Base-by-base conservation (phyloP, 2,797 vertebrate genomes). In the Rhinichthys osculus region DNA sequence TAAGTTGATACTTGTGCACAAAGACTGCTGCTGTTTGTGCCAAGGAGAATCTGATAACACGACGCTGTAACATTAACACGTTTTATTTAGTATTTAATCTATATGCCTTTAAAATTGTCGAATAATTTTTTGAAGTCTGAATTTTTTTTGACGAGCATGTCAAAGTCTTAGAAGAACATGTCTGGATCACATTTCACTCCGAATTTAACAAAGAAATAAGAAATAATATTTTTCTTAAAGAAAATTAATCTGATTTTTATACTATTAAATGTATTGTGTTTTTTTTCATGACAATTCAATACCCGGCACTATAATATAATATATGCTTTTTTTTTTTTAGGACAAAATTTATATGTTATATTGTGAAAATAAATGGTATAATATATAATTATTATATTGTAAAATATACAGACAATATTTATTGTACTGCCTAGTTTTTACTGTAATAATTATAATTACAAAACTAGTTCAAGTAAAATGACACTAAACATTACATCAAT, bases 1-100 rank as follows among this genome's bases (percentile, higher is more conserved):
- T 52, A 50, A 35, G 62, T 67, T 38, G 7, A 67, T 23, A 33
- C 38, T 16, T 38, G 30, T 50, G 57, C 35, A n/a, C 14, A 35
- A 47, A 62, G 27, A 82, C 81, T 47, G 54, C 54, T 62, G 27
- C 54, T 62, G 70, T 83, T 82, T 73, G 16, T 73, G 40, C 11
- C 1, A 4, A 16, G 14, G 44, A 54, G 33, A 54, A 64, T 83
- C 54, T 38, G 62, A 66, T 16, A 21, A 19, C 21, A 8, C 5
- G 0, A 3, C 27, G 44, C 30, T 52, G 8, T 76, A 84, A 84
- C 33, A 70, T 84, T 42, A 19, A 42, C 62, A 81, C 1, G 1
- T 23, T 82, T 71, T 54, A 30, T 82, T 14, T 70, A 3, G 8
- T 59, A 30, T 76, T 76, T 66, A 30, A 50, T 64, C 14, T 38